Conservation (phyloP, 2,888 invertebrate species). For the Leptothorax acervorum region DNA sequence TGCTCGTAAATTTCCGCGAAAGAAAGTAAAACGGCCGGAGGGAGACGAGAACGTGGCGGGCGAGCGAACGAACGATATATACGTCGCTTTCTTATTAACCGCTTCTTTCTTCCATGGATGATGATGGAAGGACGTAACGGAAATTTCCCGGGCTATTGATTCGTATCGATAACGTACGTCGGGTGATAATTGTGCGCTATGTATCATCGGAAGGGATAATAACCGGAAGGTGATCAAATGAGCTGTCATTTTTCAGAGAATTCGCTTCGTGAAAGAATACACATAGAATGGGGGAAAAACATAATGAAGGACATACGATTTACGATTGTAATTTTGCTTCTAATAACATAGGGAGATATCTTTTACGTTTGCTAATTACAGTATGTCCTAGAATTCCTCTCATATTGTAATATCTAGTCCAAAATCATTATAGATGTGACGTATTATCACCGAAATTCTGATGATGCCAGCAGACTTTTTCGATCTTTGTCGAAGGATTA, state of each 20-base stretch:
- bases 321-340: background rate
- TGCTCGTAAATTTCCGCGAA: slow-evolving; percentile 51
- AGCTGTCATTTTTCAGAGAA: slow-evolving; percentile 25
- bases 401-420: background rate
- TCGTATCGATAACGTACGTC: slow-evolving; percentile 45
- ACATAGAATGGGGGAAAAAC: background rate
- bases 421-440: background rate
- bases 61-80: slow-evolving; percentile 28
- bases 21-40: slow-evolving; percentile 45
- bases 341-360: background rate
- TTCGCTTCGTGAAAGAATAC: background rate
- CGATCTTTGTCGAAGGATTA: slow-evolving; percentile 15
- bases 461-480: slow-evolving; percentile 25
- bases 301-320: background rate
- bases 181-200: slow-evolving; percentile 43
- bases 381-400: background rate
- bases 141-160: slow-evolving; percentile 52
- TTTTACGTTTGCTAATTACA: background rate
- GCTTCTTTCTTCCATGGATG: slow-evolving; percentile 29
- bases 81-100: slow-evolving; percentile 53
- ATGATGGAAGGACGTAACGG: slow-evolving; percentile 46
- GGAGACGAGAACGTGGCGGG: slow-evolving; percentile 22
- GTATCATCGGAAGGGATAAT: slow-evolving; percentile 41
- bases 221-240: slow-evolving; percentile 17
- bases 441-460: slow-evolving; percentile 29